Base-by-base conservation (phyloP, 2,113 vertebrate genomes). In the Todiramphus saurophagus region DNA sequence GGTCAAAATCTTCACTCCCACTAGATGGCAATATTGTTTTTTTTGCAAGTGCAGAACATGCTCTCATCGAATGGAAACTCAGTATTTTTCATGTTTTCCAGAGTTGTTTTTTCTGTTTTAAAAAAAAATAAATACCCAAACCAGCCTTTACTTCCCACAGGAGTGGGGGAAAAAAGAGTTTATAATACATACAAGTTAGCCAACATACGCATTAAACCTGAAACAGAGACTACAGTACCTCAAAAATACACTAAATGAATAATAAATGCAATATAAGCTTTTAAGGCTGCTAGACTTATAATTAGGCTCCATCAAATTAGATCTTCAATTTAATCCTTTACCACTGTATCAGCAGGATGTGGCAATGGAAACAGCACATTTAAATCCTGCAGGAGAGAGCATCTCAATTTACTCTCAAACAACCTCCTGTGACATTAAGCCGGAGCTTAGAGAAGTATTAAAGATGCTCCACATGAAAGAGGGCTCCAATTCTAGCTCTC, bases 21-120 rank as follows among this genome's bases (percentile, higher is more conserved):
- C 98, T 97, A 98, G 98, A 96, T 98, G 98, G 97, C 97, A 98
- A 97, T 96, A 96, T 97, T 97, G 98, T 1, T 43, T 97, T 97
- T 95, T 97, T 95, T 83, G 87, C 92, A 85, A 67, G 87, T 51
- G 17, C 74, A 94, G 85, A 95, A 93, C 43, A 93, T 2, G 25
- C 53, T 88, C 25, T 55, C 87, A 59, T 68, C 24, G 3, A 69
- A 76, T 33, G 43, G n/a, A 92, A 94, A 94, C 39, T 82, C 63
- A 89, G 83, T 17, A 58, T 91, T 93, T 93, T 44, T 79, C 66
- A 44, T 31, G 75, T 62, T 96, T 82, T 77, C 53, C 78, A 44
- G 91, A 96, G 77, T 67, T 87, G 68, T 50, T 21, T 91, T 91
- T 94, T 91, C 64, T 58, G 25, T 48, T 48, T 90, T 66, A 53